Base-by-base conservation (phyloP, 2,888 invertebrate genomes). In the Drosophila lacicola region DNA sequence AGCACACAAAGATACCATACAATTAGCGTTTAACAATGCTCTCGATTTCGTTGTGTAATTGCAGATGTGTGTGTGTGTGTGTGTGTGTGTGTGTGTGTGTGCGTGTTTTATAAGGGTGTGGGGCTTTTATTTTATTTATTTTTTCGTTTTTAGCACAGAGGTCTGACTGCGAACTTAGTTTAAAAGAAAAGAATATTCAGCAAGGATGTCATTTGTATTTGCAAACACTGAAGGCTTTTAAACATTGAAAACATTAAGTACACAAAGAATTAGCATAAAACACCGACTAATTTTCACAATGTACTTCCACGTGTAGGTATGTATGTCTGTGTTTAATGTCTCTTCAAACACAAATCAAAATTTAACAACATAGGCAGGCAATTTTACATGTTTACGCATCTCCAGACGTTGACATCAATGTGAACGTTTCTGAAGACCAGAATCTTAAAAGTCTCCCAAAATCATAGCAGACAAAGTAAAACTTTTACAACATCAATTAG, bases 191-290 rank as follows among this genome's bases (percentile, higher is more conserved):
- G 56, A 82, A 81, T 70, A 70, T 68, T 71, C 66, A 77, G 72
- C 67, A 83, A 79, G 70, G 73, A 60, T 69, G 63, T 71, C 58
- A 66, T 63, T 77, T 67, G 55, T 83, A 83, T 74, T 83, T 80
- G 89, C 87, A 83, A 89, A 86, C 90, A 86, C 64, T 85, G 82
- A 85, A 85, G 86, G 88, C 86, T 69, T 79, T 88, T 80, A 62
- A 80, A 82, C 84, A 88, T 70, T 82, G 76, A 88, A 75, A 88
- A 90, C 85, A 89, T 79, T 74, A 82, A 85, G 73, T 88, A 90
- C 85, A 90, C 77, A 84, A 80, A 84, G 74, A 89, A 78, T 80
- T 87, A 78, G 78, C 88, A 81, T 87, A 80, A 90, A 86, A 88
- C 87, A 83, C 71, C 71, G 77, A 83, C 80, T 86, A 89, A 66